These are phyloP conservation scores for Ivindomyrus marchei DNA, from an alignment of 2,113 vertebrate genomes.

Conservation along the genomic window DNA sequence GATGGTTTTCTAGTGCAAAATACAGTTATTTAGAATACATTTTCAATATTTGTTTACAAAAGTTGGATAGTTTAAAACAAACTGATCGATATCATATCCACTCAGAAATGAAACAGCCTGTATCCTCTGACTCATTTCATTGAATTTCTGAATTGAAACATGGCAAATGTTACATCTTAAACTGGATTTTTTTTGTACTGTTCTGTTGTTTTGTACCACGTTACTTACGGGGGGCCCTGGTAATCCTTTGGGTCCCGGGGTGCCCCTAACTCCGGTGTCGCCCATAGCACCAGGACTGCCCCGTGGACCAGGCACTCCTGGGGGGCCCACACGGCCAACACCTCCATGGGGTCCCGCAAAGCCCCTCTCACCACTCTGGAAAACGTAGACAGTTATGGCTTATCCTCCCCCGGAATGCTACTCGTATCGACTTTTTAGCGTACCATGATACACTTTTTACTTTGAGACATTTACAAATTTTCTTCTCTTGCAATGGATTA, in stretches of 20 bases:
- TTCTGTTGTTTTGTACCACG: background rate
- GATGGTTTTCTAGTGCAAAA: too few species aligned
- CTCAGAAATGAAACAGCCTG: background rate
- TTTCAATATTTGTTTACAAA: too few species aligned
- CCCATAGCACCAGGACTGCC: conserved; percentile 53
- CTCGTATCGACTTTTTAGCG: background rate
- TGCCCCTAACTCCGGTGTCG: conserved; percentile 55
- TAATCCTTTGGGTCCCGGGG: conserved; percentile 55
- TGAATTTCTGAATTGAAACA: background rate
- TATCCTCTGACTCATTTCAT: background rate
- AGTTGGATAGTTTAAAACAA: background rate
- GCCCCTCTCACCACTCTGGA: conserved; percentile 58
- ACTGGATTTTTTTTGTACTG: background rate
- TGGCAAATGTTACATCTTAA: background rate
- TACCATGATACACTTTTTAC: background rate
- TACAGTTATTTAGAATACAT: too few species aligned
- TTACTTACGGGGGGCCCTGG: conserved; percentile 56
- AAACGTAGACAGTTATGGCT: background rate
- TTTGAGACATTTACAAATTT: background rate
- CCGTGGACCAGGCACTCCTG: conserved; percentile 60
- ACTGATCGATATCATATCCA: too few species aligned
- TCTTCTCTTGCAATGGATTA: background rate
- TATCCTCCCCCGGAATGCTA: background rate
- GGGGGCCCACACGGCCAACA: conserved; percentile 51
- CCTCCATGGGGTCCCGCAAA: conserved; percentile 41